These are phyloP conservation scores for Ctenicera cuprea DNA, from an alignment of 2,888 invertebrate genomes.

Conservation along the genomic window DNA sequence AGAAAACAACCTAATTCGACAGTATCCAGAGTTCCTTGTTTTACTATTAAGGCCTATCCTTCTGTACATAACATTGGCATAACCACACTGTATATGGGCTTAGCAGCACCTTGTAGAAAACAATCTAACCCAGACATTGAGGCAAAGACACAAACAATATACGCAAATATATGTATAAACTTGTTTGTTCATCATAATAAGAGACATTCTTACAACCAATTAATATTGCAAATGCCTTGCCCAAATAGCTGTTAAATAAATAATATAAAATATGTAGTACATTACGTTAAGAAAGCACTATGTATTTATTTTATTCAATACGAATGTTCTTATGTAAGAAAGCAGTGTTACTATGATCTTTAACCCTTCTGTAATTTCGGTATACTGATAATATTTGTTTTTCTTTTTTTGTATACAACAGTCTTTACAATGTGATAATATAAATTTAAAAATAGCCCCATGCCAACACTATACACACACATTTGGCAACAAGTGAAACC, in stretches of 20 bases:
- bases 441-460: constrained; percentile 63
- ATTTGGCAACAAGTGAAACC: constrained; percentile 59
- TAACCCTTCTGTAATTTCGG: constrained; percentile 60
- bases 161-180: constrained; percentile 36
- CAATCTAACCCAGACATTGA: constrained; percentile 54
- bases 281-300: constrained; percentile 65
- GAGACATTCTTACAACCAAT: constrained; percentile 35
- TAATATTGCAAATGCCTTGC: constrained; percentile 51
- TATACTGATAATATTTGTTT: constrained; percentile 61
- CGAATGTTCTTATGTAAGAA: constrained; percentile 63
- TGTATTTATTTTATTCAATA: constrained; percentile 58
- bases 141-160: constrained; percentile 53
- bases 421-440: constrained; percentile 67
- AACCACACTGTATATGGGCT: constrained; percentile 56
- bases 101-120: constrained; percentile 57
- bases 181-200: too few species aligned
- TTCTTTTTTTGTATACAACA: constrained; percentile 61
- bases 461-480: constrained; percentile 53
- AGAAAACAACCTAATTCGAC: constrained; percentile 63
- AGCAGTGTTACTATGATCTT: constrained; percentile 63
- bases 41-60: constrained; percentile 64
- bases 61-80: constrained; percentile 58
- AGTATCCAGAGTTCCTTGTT: constrained; percentile 63
- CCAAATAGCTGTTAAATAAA: constrained; percentile 53
- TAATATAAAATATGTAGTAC: constrained; percentile 60